These are phyloP conservation scores for Thalassophryne amazonica DNA, from an alignment of 2,797 vertebrate species.

Conservation along the genomic window DNA sequence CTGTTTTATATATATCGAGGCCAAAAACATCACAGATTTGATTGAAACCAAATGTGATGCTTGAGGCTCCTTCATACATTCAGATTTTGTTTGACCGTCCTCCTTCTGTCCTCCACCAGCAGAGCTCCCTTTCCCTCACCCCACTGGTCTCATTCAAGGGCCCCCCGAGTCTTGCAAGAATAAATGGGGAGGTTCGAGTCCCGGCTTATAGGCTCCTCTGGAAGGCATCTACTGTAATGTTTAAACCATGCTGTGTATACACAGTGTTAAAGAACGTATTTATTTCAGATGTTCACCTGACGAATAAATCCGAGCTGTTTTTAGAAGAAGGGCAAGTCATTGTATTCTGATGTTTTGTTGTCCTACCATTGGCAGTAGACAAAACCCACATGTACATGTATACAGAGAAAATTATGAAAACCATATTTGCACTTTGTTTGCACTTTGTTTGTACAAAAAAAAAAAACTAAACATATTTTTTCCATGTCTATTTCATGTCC, in stretches of 20 bases:
- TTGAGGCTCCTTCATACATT: slow-evolving; percentile 67
- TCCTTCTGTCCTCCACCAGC: slow-evolving; percentile 44
- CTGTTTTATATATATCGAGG: slow-evolving; percentile 73
- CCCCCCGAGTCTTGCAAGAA: slow-evolving; percentile 15
- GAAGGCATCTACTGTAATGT: not conserved
- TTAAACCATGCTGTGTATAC: not conserved
- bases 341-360: no score
- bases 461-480: no score
- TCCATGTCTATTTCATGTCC: no score
- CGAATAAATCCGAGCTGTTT: not conserved
- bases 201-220: not conserved
- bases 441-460: no score
- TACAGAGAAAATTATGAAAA: no score
- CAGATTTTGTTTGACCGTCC: slow-evolving; percentile 61
- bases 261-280: not conserved
- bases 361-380: no score
- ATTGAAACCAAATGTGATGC: slow-evolving; percentile 77
- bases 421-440: no score
- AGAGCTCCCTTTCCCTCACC: slow-evolving; percentile 36
- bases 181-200: not conserved
- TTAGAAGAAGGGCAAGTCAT: no score
- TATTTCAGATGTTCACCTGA: not conserved
- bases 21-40: slow-evolving; percentile 70
- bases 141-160: slow-evolving; percentile 30
- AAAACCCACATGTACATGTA: no score